phyloP scores from a whole-genome alignment of 2,888 invertebrate species.

The Zygogramma bicolorata region DNA sequence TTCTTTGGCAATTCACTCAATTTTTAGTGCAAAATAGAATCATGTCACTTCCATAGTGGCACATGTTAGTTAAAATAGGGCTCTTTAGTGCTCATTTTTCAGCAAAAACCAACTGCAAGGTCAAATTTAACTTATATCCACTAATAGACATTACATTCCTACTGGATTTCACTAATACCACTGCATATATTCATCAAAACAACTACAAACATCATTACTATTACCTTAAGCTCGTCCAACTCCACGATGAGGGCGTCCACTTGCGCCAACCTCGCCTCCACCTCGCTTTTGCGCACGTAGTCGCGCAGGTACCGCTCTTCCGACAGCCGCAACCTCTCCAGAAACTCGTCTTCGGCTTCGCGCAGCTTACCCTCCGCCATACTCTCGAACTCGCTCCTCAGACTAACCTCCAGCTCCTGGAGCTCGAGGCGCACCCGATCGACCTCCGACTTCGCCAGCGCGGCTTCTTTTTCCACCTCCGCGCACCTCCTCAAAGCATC shows the following conservation, averaged over 20 bases:
- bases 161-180: too few species aligned
- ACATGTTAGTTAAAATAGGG: too few species aligned
- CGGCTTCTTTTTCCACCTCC: constrained; percentile 39
- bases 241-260: constrained; percentile 67
- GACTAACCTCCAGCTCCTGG: constrained; percentile 40
- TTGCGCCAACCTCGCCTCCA: constrained; percentile 69
- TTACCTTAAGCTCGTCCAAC: constrained; percentile 65
- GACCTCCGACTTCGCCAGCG: constrained; percentile 49
- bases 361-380: constrained; percentile 48
- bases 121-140: too few species aligned
- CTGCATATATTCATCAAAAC: too few species aligned
- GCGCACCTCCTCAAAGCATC: constrained; percentile 42
- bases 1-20: too few species aligned
- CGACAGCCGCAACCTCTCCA: constrained; percentile 50
- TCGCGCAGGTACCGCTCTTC: constrained; percentile 68
- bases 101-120: too few species aligned
- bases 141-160: too few species aligned
- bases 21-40: too few species aligned
- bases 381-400: constrained; percentile 49
- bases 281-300: constrained; percentile 71
- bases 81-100: too few species aligned
- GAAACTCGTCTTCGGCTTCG: constrained; percentile 53
- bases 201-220: too few species aligned
- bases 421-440: constrained; percentile 46
- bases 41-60: too few species aligned